These are phyloP conservation scores for Deilephila porcellus DNA, from an alignment of 2,888 invertebrate species.

Conservation along the genomic window DNA sequence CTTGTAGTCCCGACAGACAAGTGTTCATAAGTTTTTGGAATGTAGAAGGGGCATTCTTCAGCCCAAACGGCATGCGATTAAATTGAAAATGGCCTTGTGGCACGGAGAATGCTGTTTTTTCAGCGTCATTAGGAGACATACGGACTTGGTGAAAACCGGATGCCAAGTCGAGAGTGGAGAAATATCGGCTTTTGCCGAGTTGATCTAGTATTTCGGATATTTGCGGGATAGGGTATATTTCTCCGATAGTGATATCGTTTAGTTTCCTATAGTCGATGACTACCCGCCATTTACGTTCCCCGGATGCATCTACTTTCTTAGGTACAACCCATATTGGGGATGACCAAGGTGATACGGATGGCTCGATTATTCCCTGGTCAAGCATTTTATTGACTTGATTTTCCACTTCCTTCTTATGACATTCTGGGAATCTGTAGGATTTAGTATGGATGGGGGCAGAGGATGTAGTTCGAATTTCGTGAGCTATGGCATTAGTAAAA, in stretches of 20 bases:
- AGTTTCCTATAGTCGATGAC: neutral
- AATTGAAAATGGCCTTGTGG: neutral
- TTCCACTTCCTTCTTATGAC: neutral
- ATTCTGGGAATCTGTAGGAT: neutral
- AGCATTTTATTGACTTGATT: neutral
- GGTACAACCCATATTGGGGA: neutral
- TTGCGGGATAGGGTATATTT: neutral
- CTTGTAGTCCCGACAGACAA: neutral
- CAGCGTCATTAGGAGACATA: neutral
- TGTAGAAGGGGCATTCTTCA: neutral
- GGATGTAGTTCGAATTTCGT: too few relatives aligned
- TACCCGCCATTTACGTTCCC: neutral
- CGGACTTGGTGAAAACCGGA: neutral
- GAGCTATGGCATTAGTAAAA: too few relatives aligned
- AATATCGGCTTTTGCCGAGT: neutral
- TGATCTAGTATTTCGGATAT: neutral
- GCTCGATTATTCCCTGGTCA: neutral
- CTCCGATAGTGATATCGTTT: neutral
- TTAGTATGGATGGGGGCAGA: neutral
- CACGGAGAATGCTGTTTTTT: neutral
- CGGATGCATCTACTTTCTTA: neutral
- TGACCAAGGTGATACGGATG: neutral
- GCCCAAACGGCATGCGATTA: neutral
- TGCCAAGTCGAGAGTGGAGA: neutral
- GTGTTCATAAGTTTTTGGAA: neutral